These are phyloP conservation scores for Mustela nigripes DNA, from an alignment of 2,113 vertebrate genomes.

Conservation along the genomic window DNA sequence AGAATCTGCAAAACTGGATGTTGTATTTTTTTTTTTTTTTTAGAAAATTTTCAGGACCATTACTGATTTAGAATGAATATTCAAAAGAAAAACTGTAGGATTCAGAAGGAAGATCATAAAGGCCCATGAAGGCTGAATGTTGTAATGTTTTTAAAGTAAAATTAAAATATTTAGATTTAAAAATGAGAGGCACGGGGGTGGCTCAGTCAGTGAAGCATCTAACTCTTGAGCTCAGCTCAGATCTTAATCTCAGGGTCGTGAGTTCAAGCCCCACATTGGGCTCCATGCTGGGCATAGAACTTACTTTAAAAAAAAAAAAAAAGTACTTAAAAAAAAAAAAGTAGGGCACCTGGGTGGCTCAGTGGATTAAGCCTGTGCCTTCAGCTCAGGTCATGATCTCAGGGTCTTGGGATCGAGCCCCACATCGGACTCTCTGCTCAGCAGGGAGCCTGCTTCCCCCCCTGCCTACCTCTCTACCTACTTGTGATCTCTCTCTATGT, in stretches of 20 bases:
- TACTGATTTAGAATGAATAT: background rate
- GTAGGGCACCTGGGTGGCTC: too few species aligned
- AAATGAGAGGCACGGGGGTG: background rate
- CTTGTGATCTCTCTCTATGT: too few species aligned
- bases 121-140: background rate
- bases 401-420: too few species aligned
- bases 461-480: too few species aligned
- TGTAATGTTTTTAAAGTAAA: background rate
- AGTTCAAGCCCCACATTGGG: background rate
- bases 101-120: background rate
- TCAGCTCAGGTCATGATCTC: too few species aligned
- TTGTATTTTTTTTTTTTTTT: slow-evolving; percentile 65
- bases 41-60: background rate
- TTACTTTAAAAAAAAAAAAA: background rate
- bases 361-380: too few species aligned
- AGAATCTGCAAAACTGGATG: background rate
- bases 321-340: too few species aligned
- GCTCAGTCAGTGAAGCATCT: background rate
- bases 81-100: background rate
- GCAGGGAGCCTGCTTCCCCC: too few species aligned
- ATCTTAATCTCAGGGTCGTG: background rate
- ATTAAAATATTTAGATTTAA: background rate
- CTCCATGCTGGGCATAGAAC: background rate
- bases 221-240: background rate
- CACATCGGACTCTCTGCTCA: too few species aligned